Percentiles rank a stretch among this genome's conserved stretches.
These are phyloP conservation scores for Centroberyx gerrardi DNA, from an alignment of 2,797 vertebrate genomes.

Conservation along the genomic window DNA sequence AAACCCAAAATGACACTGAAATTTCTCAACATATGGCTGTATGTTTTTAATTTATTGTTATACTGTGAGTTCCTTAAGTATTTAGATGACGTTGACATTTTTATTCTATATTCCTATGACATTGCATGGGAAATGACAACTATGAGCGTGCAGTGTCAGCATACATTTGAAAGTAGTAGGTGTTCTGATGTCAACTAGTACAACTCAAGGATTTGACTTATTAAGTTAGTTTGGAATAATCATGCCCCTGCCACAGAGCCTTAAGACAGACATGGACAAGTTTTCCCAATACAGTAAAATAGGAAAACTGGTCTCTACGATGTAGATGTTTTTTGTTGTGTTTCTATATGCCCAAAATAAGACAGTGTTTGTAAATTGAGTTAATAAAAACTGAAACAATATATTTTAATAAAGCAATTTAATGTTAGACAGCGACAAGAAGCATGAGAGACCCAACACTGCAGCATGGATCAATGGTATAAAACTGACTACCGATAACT, in stretches of 20 bases:
- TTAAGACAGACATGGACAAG: too few species aligned
- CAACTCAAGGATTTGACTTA: too few species aligned
- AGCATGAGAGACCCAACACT: constrained; percentile 90
- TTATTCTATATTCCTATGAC: not conserved
- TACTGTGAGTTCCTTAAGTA: not conserved
- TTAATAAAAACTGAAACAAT: constrained; percentile 41
- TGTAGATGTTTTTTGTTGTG: not conserved
- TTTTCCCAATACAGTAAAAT: not conserved
- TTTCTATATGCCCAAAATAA: not conserved
- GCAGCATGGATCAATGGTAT: constrained; percentile 87
- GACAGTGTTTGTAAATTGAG: constrained; percentile 23
- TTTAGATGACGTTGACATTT: not conserved
- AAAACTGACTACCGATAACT: constrained; percentile 78
- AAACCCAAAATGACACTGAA: not conserved
- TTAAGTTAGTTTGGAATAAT: too few species aligned
- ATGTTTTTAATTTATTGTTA: not conserved
- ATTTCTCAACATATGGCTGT: not conserved
- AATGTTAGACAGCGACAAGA: constrained; percentile 92
- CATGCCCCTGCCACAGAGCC: too few species aligned
- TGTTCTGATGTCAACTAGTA: too few species aligned
- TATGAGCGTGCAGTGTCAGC: too few species aligned
- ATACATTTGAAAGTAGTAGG: too few species aligned
- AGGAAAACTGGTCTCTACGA: not conserved
- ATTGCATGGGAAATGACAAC: not conserved
- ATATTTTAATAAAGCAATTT: constrained; percentile 89